Base-by-base conservation (phyloP, 2,888 invertebrate genomes). In the Euzophera pinguis region DNA sequence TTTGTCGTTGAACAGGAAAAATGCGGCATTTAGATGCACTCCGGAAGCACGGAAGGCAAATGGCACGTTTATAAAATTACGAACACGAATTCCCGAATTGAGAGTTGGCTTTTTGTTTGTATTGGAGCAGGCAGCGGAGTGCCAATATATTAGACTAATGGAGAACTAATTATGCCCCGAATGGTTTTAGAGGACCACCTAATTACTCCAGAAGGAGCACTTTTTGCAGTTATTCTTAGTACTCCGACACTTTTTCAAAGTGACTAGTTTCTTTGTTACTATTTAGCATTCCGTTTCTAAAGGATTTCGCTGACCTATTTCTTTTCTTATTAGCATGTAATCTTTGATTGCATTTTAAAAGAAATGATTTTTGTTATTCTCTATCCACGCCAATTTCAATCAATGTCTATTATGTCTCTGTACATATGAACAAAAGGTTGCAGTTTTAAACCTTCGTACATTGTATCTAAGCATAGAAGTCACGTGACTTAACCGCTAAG, bases 61-160 rank as follows among this genome's bases (percentile, higher is more conserved):
- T 65, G 64, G 66, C 60, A 57, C 64, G 64, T 65, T 69, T 69
- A 63, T 67, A 67, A 67, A 68, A 61, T 62, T 60, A 60, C 56
- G 54, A 55, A 57, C 61, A 62, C 55, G 64, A 66, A 67, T 72
- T 71, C 61, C 58, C 58, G 55, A 70, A 69, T 68, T 69, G 66
- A 71, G 67, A 64, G 62, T 65, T 69, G 57, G 41, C 62, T 69
- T 75, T 79, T 75, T 75, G 67, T 75, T 75, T 68, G 65, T 63
- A 68, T 70, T 68, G 61, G 63, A 75, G 67, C 65, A 68, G 68
- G 64, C 73, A 65, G 62, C 60, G 53, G 68, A 74, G 74, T 72
- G 69, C 77, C 77, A 74, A 81, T 83, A 82, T 82, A 84, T 85
- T 83, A 79, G 61, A 67, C 73, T 82, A 84, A 86, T 84, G 76